Evolutionary conservation across 2,888 invertebrate species (phyloP), one percentile per base, ranked within the genome.

Genomic region (Coecobrya sp.): DNA sequence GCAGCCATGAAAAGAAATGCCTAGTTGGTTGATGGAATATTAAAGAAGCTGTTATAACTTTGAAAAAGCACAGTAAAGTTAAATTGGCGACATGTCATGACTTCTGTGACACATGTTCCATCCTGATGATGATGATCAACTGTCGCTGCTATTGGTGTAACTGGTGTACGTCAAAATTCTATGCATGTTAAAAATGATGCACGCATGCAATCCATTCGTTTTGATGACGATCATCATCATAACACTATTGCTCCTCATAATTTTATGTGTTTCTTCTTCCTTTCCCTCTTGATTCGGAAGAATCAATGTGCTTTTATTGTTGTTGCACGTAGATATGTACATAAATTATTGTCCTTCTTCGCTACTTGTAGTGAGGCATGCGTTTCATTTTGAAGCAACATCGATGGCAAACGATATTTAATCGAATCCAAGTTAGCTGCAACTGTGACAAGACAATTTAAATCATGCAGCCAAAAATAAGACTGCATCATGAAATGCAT

Each of bases 41-140:
- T 49, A 81, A 55, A 81, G 55, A 30, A 68, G 30, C 68, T 27
- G 30, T 7, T 68, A 13, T 73, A 36, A 13, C 30, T 73, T 36
- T 73, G n/a, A 30, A 2, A 3, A 42, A n/a, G 73, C 2, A 36
- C 0, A 19, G 25, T 85, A 16, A 65, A 86, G 82, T 2, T 91
- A 91, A 93, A 93, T 93, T 91, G 91, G 93, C 93, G 89, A 93
- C 91, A 89, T 89, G 93, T 91, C 93, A 91, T 91, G 86, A 84
- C 79, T 73, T 76, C 65, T 90, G 90, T 89, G 89, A 89, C 89
- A 89, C 82, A 84, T 89, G 89, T 89, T 84, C 84, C 55, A 27
- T 76, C 84, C 27, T 59, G 49, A 68, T 81, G 84, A 68, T n/a
- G 49, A 89, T 84, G 82, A 89, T 82, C 84, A 89, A 84, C 82